Base-by-base conservation (phyloP, 2,888 invertebrate species). In the Sarcophaga carnaria region DNA sequence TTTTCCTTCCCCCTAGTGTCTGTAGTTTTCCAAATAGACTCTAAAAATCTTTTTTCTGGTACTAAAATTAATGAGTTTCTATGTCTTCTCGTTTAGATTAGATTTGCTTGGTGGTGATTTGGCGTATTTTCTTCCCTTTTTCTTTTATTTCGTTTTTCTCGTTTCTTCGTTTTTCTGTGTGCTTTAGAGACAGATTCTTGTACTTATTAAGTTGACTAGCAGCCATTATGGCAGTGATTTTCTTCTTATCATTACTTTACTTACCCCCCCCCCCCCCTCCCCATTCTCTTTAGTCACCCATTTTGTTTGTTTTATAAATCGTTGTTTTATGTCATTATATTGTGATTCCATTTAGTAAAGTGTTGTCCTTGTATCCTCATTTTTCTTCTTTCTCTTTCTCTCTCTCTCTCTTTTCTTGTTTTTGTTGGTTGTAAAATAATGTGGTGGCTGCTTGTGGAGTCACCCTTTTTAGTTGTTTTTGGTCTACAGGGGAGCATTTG, bases 291-390 rank as follows among this genome's bases (percentile, higher is more conserved):
- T 80, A 25, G 14, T 75, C 80, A 10, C 74, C 80, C 79, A 76
- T 83, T 85, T 77, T 80, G 74, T 80, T 69, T 67, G 70, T 70
- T 67, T 77, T 71, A 80, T 67, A 79, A 78, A 78, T 76, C 54
- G 76, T 54, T 76, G 82, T 83, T 75, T 83, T 86, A 90, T 54
- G 92, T 92, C 92, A 92, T 92, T 92, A 92, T 91, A 90, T 92
- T 89, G 91, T 91, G 90, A 92, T 92, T 92, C 91, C 90, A 89
- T 89, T 81, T 76, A 86, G 84, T 86, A 82, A 84, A 82, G 84
- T 87, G 79, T 84, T 87, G 77, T 79, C 54, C 54, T 54, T 54
- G 54, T 54, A 14, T 54, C 12, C 54, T 14, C 10, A 49, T 54
- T 54, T 54, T 54, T 17, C 54, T 54, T 54, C 17, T 54, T 17